Base-by-base conservation (phyloP, 2,888 invertebrate species). In the Seira sanloemensis region DNA sequence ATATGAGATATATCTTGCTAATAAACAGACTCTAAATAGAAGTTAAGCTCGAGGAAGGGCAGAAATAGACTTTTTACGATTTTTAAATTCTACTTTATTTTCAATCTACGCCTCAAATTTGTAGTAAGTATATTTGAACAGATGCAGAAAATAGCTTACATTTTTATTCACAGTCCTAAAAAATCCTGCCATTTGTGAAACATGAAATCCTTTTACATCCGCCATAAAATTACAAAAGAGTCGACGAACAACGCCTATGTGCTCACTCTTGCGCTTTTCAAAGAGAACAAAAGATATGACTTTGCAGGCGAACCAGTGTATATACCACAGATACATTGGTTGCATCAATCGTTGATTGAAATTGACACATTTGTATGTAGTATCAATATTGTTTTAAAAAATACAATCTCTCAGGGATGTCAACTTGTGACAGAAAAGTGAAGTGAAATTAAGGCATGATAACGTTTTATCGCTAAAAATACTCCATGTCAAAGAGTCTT, bases 371-470 rank as follows among this genome's bases (percentile, higher is more conserved):
- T 37, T n/a, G 65, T 46, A 75, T 18, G 16, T 27, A 25, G 23
- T 65, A 23, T 75, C 65, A 66, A 26, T 23, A 19, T 75, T 75
- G 23, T 75, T 75, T 58, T 18, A 58, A 58, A n/a, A n/a, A 58
- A 58, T 58, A 58, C 58, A 58, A n/a, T 58, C 9, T 58, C 58
- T 5, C 58, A 58, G 58, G 5, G 12, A 37, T 12, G 2, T 58
- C 58, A 58, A 58, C 7, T n/a, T 18, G n/a, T 58, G 58, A 58
- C 58, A 58, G 9, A 58, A 58, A 18, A 58, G 9, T 58, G 58
- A 58, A 58, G 58, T 58, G n/a, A 58, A 58, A 58, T 58, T 7
- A 58, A 58, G n/a, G 58, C n/a, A 5, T n/a, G n/a, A n/a, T 58
- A 58, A 58, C 18, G n/a, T 58, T 58, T 58, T 58, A 16, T 58